Evolutionary conservation across 2,797 vertebrate species (phyloP).

Genomic region (Leucoraja ocellata): DNA sequence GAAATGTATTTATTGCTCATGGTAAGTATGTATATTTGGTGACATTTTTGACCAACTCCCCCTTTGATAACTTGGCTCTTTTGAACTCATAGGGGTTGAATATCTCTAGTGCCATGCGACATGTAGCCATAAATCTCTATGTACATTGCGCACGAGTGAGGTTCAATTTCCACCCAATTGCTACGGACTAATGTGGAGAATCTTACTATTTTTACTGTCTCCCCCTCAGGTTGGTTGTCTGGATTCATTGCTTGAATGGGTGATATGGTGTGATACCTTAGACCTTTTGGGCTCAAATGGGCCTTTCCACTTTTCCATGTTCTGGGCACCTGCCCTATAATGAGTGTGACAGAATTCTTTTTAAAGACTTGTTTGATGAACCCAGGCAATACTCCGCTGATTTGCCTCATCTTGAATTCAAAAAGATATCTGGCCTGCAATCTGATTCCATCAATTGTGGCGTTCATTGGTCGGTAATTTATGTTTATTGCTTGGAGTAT

Average conservation of each 20-base stretch:
- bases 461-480: neutral
- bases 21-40: too few species aligned
- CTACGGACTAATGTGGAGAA: neutral
- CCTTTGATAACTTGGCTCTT: too few species aligned
- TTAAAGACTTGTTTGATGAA: neutral
- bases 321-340: neutral
- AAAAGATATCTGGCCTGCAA: neutral
- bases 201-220: neutral
- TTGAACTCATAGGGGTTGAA: too few species aligned
- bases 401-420: neutral
- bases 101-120: too few species aligned
- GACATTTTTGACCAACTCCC: too few species aligned
- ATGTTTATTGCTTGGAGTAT: neutral
- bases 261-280: too few species aligned
- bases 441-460: neutral
- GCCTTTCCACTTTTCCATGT: neutral
- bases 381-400: neutral
- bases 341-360: neutral
- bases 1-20: too few species aligned
- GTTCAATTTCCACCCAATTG: neutral
- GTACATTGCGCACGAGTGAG: too few species aligned
- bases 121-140: too few species aligned
- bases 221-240: neutral
- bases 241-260: neutral
- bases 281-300: too few species aligned